Base-by-base conservation (phyloP, 1,140 invertebrate genomes). In the Cotesia vestalis region DNA sequence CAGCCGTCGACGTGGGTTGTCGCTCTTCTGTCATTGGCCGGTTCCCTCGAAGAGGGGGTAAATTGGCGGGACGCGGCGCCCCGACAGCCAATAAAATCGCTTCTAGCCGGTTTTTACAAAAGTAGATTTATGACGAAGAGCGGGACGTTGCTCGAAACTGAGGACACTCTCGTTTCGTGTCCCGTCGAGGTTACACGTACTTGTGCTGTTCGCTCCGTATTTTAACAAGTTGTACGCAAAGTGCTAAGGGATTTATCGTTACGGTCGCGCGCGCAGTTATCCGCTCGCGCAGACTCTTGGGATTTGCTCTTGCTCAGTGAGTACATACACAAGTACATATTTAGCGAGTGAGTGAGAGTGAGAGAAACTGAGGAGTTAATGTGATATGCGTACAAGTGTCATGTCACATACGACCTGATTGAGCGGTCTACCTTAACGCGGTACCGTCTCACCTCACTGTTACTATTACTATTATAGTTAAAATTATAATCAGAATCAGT, bases 81-180 rank as follows among this genome's bases (percentile, higher is more conserved):
- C 70, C 73, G 66, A 76, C 17, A 63, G 77, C 81, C 84, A 82
- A 84, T 81, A 71, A 74, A 75, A 57, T 64, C 69, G 68, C 80
- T 73, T 76, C 80, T 80, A 81, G 80, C 81, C 74, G 85, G 80
- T 87, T 87, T 87, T 87, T 87, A 77, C 77, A 72, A 20, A 57
- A 71, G 73, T 67, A 73, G 27, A 27, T 73, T 75, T 77, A 71
- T 70, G 55, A 63, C 74, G 79, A 78, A 75, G 73, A 76, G 72
- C 78, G 53, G 67, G 72, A 67, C 73, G 69, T 69, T 66, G 57
- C 35, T 73, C 35, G 11, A 8, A 51, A 40, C 61, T 55, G 80
- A 81, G 81, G 79, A 82, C 83, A 84, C 81, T 85, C 81, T 83
- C 78, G 81, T 80, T 81, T 82, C 76, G 81, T 79, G 80, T 78